phyloP scores from a whole-genome alignment of 2,113 vertebrate species.

The Tylochromis polylepis region DNA sequence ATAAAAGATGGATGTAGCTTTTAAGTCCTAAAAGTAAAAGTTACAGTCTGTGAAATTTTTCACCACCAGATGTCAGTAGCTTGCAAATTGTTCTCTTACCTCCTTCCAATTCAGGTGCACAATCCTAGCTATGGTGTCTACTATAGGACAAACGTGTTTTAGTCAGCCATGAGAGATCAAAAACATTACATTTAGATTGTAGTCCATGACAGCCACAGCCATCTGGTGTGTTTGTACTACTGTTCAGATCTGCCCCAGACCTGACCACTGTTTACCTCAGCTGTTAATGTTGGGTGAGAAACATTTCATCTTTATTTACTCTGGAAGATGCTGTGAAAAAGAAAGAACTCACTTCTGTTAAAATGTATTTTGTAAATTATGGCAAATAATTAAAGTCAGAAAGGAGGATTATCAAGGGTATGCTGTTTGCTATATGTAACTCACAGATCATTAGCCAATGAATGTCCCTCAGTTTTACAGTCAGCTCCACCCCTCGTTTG shows the following conservation, averaged over 20 bases:
- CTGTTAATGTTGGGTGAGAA: not conserved
- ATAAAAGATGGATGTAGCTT: not conserved
- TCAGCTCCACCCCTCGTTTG: too few species aligned
- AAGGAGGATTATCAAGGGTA: not conserved
- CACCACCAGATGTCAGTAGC: not conserved
- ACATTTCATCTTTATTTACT: not conserved
- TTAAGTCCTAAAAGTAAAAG: not conserved
- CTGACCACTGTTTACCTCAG: not conserved
- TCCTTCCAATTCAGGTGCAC: not conserved
- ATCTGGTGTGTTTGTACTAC: not conserved
- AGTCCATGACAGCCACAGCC: accelerated
- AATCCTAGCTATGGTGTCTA: not conserved
- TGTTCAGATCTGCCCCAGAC: not conserved
- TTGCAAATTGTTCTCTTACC: not conserved
- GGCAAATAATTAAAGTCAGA: not conserved
- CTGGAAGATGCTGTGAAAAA: not conserved
- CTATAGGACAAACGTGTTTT: not conserved
- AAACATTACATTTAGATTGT: not conserved
- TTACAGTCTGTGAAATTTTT: not conserved
- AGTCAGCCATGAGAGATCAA: not conserved
- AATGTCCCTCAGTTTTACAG: too few species aligned
- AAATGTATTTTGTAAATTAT: not conserved
- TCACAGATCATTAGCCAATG: not conserved
- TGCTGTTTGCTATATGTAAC: not conserved
- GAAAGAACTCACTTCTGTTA: not conserved